phyloP scores from a whole-genome alignment of 2,888 invertebrate species.

The Torymus tubicola region DNA sequence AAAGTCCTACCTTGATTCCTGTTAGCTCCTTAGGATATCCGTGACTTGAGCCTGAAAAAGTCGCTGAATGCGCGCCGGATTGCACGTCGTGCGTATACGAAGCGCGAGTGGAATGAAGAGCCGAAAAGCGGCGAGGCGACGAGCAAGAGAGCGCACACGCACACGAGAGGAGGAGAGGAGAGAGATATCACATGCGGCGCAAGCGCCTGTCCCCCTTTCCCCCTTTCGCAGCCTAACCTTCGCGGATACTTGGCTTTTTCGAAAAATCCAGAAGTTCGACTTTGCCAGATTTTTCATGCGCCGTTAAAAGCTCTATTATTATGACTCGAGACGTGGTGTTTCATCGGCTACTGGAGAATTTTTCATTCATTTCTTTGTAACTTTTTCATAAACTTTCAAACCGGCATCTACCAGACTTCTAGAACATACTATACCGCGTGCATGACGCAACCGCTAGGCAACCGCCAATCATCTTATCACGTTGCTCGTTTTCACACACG shows the following conservation, averaged over 20 bases:
- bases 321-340: too few relatives aligned
- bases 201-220: neutral
- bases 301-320: too few relatives aligned
- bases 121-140: slow-evolving; percentile 39
- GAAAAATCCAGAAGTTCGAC: slow-evolving; percentile 42
- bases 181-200: slow-evolving; percentile 42
- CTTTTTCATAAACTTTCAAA: slow-evolving; percentile 16
- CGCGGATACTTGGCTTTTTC: neutral
- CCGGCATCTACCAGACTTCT: slow-evolving; percentile 61
- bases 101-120: slow-evolving; percentile 59
- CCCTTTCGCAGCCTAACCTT: neutral
- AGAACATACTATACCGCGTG: slow-evolving; percentile 62
- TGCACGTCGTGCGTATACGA: slow-evolving; percentile 12
- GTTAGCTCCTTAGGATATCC: slow-evolving; percentile 58
- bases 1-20: slow-evolving; percentile 35
- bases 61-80: slow-evolving; percentile 36
- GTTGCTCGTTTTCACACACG: too few relatives aligned
- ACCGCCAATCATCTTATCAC: slow-evolving; percentile 57
- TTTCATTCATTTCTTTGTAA: slow-evolving; percentile 13
- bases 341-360: neutral
- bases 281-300: too few relatives aligned
- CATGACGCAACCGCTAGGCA: slow-evolving; percentile 62
- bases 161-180: neutral
- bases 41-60: slow-evolving; percentile 18
- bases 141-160: neutral